Percentiles rank a stretch among this genome's conserved stretches.
Conservation (phyloP, 2,888 invertebrate species). For the Lymantria monacha region DNA sequence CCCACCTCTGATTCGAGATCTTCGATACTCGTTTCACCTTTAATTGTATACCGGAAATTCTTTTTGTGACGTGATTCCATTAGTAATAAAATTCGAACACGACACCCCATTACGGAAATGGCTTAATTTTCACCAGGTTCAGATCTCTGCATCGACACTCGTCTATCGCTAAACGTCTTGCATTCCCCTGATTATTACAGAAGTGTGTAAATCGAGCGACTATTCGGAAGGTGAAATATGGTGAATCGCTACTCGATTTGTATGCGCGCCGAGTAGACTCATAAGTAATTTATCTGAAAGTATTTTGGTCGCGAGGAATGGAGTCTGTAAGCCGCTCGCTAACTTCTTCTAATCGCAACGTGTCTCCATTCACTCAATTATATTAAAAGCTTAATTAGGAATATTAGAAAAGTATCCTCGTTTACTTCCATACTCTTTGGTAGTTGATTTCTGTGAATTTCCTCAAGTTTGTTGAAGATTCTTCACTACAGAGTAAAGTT, state of each 20-base stretch:
- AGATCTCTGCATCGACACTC: constrained; percentile 44
- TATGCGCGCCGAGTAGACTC: constrained; percentile 67
- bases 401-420: constrained; percentile 74
- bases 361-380: constrained; percentile 77
- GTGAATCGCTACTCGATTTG: constrained; percentile 70
- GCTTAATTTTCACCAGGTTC: constrained; percentile 66
- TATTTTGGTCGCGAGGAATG: constrained; percentile 64
- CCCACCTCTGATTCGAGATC: constrained; percentile 59
- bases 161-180: constrained; percentile 44
- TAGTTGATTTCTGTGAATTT: constrained; percentile 67
- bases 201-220: constrained; percentile 69
- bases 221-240: constrained; percentile 69
- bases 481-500: constrained; percentile 65
- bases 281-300: constrained; percentile 75
- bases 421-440: constrained; percentile 71
- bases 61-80: constrained; percentile 70
- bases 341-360: constrained; percentile 60
- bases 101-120: constrained; percentile 60
- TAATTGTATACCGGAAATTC: constrained; percentile 75
- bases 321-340: constrained; percentile 46
- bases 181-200: constrained; percentile 47
- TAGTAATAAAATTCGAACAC: constrained; percentile 65
- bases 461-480: constrained; percentile 69
- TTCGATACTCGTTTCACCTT: constrained; percentile 63
- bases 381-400: constrained; percentile 80